These are phyloP conservation scores for Cochlearius cochlearius DNA, from an alignment of 2,113 vertebrate genomes.

Conservation along the genomic window DNA sequence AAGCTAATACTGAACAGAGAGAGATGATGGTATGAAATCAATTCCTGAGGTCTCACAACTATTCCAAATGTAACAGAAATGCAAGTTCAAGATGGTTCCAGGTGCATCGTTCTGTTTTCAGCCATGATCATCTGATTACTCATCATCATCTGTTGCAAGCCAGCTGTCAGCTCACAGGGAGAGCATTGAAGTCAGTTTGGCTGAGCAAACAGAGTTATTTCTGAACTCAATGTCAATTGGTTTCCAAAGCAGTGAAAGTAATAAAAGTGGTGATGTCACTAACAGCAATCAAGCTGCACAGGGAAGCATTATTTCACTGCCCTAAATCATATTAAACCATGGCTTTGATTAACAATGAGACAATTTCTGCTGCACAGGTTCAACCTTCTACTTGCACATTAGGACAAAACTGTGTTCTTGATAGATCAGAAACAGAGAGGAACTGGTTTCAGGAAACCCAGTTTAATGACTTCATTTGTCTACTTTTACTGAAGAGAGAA, in stretches of 20 bases:
- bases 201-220: constrained; percentile 65
- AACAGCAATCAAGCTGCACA: constrained; percentile 18
- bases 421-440: background rate
- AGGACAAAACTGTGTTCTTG: background rate
- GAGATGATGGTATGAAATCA: background rate
- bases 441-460: background rate
- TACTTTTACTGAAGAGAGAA: background rate
- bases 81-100: background rate
- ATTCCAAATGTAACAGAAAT: background rate
- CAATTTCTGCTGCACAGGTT: background rate
- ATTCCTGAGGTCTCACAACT: background rate
- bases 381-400: background rate
- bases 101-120: constrained; percentile 48
- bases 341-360: background rate
- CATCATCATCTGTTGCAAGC: constrained; percentile 50
- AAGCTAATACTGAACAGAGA: background rate
- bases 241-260: constrained; percentile 40
- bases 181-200: constrained; percentile 45
- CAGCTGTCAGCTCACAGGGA: constrained; percentile 50
- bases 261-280: constrained; percentile 56
- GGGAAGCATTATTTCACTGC: constrained; percentile 19
- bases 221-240: constrained; percentile 51
- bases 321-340: constrained; percentile 23
- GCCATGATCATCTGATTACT: constrained; percentile 47
- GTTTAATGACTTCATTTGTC: background rate